Evolutionary conservation across 64 coral and sea anemone genomes (phyloP).

Genomic region (Montipora capricornis): DNA sequence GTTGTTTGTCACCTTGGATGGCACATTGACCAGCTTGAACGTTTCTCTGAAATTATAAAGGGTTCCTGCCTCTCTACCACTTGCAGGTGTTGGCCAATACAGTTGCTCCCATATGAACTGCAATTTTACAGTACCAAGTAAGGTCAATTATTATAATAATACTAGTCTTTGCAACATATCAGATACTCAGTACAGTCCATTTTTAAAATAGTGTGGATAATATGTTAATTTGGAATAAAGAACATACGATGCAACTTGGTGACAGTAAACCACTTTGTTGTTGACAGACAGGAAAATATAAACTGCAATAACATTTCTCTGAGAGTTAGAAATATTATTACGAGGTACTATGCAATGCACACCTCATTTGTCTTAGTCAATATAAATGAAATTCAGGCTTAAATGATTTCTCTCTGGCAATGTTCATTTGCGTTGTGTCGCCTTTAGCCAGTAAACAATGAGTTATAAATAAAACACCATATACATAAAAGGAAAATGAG

Average conservation of each 20-base stretch:
- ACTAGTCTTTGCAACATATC: not conserved
- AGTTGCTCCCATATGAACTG: slow-evolving; percentile 73
- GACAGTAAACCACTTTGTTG: not conserved
- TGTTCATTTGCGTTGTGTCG: not conserved
- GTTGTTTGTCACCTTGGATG: slow-evolving; percentile 26
- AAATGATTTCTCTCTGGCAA: not conserved
- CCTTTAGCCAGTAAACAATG: not conserved
- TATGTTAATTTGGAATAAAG: not conserved
- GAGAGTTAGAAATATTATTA: not conserved
- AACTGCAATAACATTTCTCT: not conserved
- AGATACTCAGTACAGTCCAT: not conserved
- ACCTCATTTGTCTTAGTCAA: not conserved
- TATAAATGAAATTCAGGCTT: not conserved
- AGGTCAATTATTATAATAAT: not conserved
- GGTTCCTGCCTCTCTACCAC: slow-evolving; percentile 49
- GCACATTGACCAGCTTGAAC: slow-evolving; percentile 44
- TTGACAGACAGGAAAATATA: not conserved
- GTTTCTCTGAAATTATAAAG: slow-evolving; percentile 58
- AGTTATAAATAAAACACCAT: not conserved
- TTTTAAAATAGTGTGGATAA: not conserved
- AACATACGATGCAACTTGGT: not conserved
- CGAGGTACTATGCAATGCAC: not conserved
- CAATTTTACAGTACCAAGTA: not conserved
- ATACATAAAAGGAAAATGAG: not conserved
- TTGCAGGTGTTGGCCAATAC: slow-evolving; percentile 41